Conservation (phyloP, 2,888 invertebrate species). For the Omphaloscelis lunosa region DNA sequence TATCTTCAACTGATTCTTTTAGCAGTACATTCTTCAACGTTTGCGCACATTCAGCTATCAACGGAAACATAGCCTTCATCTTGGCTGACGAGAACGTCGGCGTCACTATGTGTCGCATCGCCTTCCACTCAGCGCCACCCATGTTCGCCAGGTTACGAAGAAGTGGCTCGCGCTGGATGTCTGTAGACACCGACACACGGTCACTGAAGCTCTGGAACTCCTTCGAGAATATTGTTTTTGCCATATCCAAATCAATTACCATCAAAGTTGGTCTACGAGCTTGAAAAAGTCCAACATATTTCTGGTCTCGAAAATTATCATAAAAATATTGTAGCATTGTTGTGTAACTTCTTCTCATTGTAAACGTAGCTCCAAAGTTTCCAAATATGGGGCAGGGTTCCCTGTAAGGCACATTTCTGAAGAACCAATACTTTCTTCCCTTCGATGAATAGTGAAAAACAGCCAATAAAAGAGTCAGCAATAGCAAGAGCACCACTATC, state of each 20-base stretch:
- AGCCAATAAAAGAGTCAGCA: constrained; percentile 76
- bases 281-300: constrained; percentile 87
- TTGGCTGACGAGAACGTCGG: constrained; percentile 89
- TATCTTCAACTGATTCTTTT: constrained; percentile 75
- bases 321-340: constrained; percentile 84
- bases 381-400: constrained; percentile 89
- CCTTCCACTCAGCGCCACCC: constrained; percentile 88
- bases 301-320: constrained; percentile 78
- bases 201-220: constrained; percentile 85
- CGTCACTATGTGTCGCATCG: constrained; percentile 86
- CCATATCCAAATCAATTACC: constrained; percentile 83
- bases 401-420: constrained; percentile 84
- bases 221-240: constrained; percentile 82
- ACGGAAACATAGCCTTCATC: constrained; percentile 89
- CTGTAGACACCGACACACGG: constrained; percentile 84
- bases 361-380: constrained; percentile 87
- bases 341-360: constrained; percentile 84
- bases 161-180: constrained; percentile 85
- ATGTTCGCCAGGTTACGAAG: constrained; percentile 87
- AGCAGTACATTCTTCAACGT: constrained; percentile 78
- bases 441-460: constrained; percentile 83
- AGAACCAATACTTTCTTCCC: constrained; percentile 86
- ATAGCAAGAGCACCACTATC: constrained; percentile 70
- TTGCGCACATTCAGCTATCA: constrained; percentile 84
- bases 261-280: constrained; percentile 86